phyloP scores from a whole-genome alignment of 2,797 vertebrate species.

The Coregonus sp. region DNA sequence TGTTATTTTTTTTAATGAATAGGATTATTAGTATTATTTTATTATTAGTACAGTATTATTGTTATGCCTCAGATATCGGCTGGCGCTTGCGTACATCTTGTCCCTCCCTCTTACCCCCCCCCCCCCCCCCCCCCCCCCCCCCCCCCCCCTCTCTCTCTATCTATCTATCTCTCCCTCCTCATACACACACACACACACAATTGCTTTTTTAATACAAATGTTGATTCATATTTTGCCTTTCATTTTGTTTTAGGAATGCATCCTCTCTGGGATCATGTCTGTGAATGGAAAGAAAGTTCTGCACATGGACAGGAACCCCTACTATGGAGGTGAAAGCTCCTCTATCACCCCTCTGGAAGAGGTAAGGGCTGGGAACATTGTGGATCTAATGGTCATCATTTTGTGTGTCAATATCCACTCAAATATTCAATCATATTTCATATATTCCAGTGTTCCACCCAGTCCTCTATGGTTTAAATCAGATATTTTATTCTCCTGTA shows the following conservation, averaged over 20 bases:
- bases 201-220: neutral
- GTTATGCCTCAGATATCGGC: conserved; percentile 10
- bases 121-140: neutral
- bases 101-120: conserved; percentile 39
- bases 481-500: neutral
- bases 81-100: conserved; percentile 56
- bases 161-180: neutral
- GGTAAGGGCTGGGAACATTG: conserved; percentile 67
- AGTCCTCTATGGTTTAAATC: neutral
- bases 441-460: neutral
- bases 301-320: conserved; percentile 93
- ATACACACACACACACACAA: neutral
- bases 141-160: neutral
- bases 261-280: conserved; percentile 93
- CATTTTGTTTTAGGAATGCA: conserved; percentile 82
- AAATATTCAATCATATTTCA: neutral
- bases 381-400: conserved; percentile 11
- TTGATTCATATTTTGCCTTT: neutral
- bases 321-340: conserved; percentile 92
- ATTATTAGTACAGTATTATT: neutral
- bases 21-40: conserved; percentile 6
- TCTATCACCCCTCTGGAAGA: conserved; percentile 93
- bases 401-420: neutral
- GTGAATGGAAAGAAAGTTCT: conserved; percentile 93
- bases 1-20: neutral